phyloP scores from a whole-genome alignment of 2,797 vertebrate genomes.

The Aulostomus chinensis region DNA sequence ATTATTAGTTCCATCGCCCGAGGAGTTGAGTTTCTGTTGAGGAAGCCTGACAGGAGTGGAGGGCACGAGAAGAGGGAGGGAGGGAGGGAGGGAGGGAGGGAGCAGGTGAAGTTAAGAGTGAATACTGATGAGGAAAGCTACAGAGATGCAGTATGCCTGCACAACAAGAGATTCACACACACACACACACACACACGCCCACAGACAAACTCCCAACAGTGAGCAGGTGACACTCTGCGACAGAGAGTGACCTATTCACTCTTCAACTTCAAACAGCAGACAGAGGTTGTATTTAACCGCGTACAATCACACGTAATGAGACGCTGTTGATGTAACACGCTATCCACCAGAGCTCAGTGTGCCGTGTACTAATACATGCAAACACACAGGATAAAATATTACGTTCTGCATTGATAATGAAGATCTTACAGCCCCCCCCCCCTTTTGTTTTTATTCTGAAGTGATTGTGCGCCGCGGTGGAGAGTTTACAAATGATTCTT shows the following conservation, averaged over 20 bases:
- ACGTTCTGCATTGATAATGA: conserved; percentile 32
- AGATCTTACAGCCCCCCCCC: too few relatives aligned
- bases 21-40: conserved; percentile 44
- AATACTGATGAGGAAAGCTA: conserved; percentile 69
- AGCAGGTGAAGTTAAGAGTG: conserved; percentile 38
- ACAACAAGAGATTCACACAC: conserved; percentile 62
- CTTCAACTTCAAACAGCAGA: conserved; percentile 34
- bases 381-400: conserved; percentile 19
- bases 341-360: neutral
- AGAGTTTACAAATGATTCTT: conserved; percentile 47
- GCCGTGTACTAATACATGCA: neutral
- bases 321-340: conserved; percentile 19
- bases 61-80: conserved; percentile 27
- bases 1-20: conserved; percentile 48
- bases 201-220: conserved; percentile 48
- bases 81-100: conserved; percentile 20
- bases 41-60: conserved; percentile 54
- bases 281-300: conserved; percentile 49
- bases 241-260: conserved; percentile 39
- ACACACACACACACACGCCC: conserved; percentile 19
- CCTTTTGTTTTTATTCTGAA: conserved; percentile 41
- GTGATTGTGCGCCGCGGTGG: conserved; percentile 30
- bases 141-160: conserved; percentile 64
- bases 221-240: conserved; percentile 67
- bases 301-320: conserved; percentile 27